phyloP scores from a whole-genome alignment of 2,888 invertebrate species.

The Volucella inanis region DNA sequence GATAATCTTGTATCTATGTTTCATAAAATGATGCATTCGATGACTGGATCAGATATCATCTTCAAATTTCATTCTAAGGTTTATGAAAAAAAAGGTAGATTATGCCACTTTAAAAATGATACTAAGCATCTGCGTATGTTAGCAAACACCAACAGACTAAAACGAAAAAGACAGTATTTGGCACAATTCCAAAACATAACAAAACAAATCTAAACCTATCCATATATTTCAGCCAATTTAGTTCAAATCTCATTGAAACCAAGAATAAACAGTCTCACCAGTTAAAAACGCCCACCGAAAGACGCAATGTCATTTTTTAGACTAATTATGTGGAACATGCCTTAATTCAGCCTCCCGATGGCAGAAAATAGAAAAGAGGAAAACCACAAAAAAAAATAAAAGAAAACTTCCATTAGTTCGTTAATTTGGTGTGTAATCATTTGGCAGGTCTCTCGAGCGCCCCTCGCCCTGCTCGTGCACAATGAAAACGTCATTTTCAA shows the following conservation, averaged over 20 bases:
- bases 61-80: no score
- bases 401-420: constrained; percentile 51
- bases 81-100: no score
- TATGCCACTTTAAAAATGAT: no score
- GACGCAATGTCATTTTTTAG: constrained; percentile 14
- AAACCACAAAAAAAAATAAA: neutral
- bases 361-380: neutral
- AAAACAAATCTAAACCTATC: no score
- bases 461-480: constrained; percentile 20
- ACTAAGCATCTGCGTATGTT: no score
- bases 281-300: constrained; percentile 25
- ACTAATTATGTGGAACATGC: constrained; percentile 45
- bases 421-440: constrained; percentile 74
- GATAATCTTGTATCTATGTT: no score
- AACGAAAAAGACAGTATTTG: no score
- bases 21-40: no score
- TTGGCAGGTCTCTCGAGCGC: constrained; percentile 14
- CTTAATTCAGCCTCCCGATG: neutral
- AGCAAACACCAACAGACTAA: no score
- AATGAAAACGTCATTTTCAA: constrained; percentile 39
- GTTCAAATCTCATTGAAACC: neutral
- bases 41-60: no score
- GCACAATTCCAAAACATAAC: no score
- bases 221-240: neutral
- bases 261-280: constrained; percentile 10